phyloP scores from a whole-genome alignment of 2,797 vertebrate species.

The Lepilemur septentrionalis region DNA sequence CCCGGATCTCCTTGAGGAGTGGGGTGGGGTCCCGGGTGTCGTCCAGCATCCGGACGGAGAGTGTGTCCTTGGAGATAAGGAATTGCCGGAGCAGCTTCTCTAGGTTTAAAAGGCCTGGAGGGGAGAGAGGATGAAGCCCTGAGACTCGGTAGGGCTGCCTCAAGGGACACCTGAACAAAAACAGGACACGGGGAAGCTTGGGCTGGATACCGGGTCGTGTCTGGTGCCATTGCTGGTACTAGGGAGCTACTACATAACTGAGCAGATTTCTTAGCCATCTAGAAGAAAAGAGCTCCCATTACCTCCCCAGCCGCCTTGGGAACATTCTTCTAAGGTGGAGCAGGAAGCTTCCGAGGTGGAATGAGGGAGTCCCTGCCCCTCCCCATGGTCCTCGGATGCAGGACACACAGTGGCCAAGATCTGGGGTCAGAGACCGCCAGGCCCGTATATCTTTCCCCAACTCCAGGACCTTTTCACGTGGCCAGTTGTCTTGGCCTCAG shows the following conservation, averaged over 20 bases:
- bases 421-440: background rate
- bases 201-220: too few species aligned
- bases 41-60: conserved; percentile 97
- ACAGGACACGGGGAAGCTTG: fast-evolving
- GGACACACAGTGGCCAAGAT: background rate
- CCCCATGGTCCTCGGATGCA: too few species aligned
- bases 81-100: conserved; percentile 97
- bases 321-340: background rate
- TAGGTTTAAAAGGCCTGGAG: conserved; percentile 96
- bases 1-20: conserved; percentile 96
- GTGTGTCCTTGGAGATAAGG: conserved; percentile 98
- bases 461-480: background rate
- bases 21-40: conserved; percentile 97
- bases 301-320: fast-evolving
- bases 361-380: background rate
- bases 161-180: background rate
- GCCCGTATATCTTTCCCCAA: background rate
- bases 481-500: background rate
- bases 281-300: background rate
- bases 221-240: background rate
- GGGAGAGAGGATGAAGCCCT: conserved; percentile 19
- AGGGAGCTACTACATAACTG: background rate
- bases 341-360: background rate
- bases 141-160: background rate
- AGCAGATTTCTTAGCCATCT: background rate